Base-by-base conservation (phyloP, 2,113 vertebrate genomes). In the Coreoperca whiteheadi region DNA sequence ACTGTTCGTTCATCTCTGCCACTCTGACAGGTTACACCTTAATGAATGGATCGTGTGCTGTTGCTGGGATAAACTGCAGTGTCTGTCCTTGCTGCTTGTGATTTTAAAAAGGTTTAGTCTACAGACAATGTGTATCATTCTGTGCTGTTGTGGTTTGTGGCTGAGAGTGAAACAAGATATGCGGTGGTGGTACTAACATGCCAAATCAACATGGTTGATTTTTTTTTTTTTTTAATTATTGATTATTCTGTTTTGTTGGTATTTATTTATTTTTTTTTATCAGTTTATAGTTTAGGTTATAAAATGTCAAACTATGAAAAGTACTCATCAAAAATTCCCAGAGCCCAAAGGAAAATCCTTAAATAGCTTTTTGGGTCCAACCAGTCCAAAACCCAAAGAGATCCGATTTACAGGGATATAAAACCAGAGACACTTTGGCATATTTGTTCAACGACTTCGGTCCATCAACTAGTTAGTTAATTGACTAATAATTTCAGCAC, bases 151-250 rank as follows among this genome's bases (percentile, higher is more conserved):
- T 57, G 69, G 77, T 83, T 77, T 8, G 76, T 23, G 80, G 78
- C 63, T 61, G 72, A 80, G 88, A 87, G 57, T 60, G 66, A 90
- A 85, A 84, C 43, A 16, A 41, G 72, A 64, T 53, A 46, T 74
- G 51, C 39, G 39, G 74, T 32, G 66, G 18, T 21, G 39, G 51
- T 60, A 63, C 21, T 11, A 8, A 57, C 3, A 28, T 41, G 54
- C 18, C 43, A 66, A n/a, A n/a, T n/a, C n/a, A n/a, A n/a, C n/a
- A n/a, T n/a, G n/a, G n/a, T n/a, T n/a, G n/a, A n/a, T n/a, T n/a
- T n/a, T n/a, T n/a, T n/a, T n/a, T n/a, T n/a, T n/a, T n/a, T n/a
- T n/a, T n/a, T n/a, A n/a, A n/a, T n/a, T 7, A 37, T 28, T 64
- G 18, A 53, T 60, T 14, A n/a, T 50, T 48, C 2, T 57, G 63